These are phyloP conservation scores for Carduelis carduelis DNA, from an alignment of 2,797 vertebrate genomes.

Conservation along the genomic window DNA sequence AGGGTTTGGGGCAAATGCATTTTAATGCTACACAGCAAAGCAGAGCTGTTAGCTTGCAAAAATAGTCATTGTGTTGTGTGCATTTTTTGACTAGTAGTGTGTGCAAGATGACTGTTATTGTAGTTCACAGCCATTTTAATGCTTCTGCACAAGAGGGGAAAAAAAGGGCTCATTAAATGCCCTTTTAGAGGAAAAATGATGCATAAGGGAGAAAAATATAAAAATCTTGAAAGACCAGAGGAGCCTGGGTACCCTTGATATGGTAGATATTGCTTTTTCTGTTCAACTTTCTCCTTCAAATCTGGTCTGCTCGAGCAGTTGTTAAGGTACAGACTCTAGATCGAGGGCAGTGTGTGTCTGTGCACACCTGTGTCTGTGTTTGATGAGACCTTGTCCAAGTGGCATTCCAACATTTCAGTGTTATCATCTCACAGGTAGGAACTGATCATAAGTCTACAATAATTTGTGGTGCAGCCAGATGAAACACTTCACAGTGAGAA, in stretches of 20 bases:
- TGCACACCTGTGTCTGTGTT: background rate
- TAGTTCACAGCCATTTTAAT: background rate
- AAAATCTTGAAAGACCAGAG: background rate
- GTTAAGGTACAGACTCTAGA: background rate
- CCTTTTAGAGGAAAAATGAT: background rate
- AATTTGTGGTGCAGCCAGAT: background rate
- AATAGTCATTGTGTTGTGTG: background rate
- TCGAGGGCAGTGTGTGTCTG: background rate
- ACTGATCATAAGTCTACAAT: background rate
- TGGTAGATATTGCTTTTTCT: background rate
- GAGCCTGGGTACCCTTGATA: background rate
- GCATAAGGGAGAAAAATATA: background rate
- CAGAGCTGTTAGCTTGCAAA: background rate
- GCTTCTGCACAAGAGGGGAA: background rate
- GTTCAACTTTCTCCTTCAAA: background rate
- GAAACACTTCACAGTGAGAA: background rate
- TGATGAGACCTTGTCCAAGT: background rate
- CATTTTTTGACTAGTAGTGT: accelerated
- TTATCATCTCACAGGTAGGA: accelerated
- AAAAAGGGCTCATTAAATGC: background rate
- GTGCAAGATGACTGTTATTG: background rate
- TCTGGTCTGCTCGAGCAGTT: background rate
- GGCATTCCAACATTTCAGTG: background rate
- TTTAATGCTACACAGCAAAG: background rate
- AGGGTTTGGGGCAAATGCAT: background rate